Evolutionary conservation across 2,113 vertebrate species (phyloP), one percentile per base, ranked within the genome.

Genomic region (Prunella himalayana): DNA sequence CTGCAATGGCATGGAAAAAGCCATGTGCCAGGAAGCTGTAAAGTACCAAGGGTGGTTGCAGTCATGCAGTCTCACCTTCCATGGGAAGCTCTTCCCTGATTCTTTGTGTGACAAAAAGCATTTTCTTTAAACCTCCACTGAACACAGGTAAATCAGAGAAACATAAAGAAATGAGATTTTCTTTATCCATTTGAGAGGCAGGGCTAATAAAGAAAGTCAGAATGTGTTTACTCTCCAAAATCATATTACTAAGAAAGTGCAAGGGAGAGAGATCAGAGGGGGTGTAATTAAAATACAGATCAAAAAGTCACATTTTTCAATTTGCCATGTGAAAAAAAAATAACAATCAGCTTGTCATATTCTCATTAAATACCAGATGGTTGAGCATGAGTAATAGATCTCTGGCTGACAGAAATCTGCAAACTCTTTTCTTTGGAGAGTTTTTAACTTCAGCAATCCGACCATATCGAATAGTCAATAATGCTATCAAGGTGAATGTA

Each of bases 301-400:
- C 97, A 97, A 97, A 97, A 97, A 98, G 98, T 97, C 97, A 88
- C 98, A 97, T 97, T 98, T 98, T 97, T 97, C 88, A 95, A 98
- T 98, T 97, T 97, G 97, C 98, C 97, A 96, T 97, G 97, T 98
- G 97, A 98, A 97, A 98, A 98, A 88, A 96, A 96, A 97, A 96
- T 84, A 97, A 97, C 98, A 98, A 98, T 97, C 96, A 97, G 97
- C 98, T 97, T 98, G 98, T 98, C 98, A 97, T 97, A 96, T 94
- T 97, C 98, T 98, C 98, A 96, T 98, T 98, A 98, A 97, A 96
- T 98, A 98, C 95, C 98, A 98, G 98, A 98, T 98, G 98, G 98
- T 93, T 92, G 92, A 97, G 97, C 96, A 98, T 98, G 98, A 98
- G 98, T 98, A 98, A 98, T 97, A 82, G 97, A 98, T 97, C 93